phyloP scores from a whole-genome alignment of 2,888 invertebrate species.

The Micoletzkya japonica region DNA sequence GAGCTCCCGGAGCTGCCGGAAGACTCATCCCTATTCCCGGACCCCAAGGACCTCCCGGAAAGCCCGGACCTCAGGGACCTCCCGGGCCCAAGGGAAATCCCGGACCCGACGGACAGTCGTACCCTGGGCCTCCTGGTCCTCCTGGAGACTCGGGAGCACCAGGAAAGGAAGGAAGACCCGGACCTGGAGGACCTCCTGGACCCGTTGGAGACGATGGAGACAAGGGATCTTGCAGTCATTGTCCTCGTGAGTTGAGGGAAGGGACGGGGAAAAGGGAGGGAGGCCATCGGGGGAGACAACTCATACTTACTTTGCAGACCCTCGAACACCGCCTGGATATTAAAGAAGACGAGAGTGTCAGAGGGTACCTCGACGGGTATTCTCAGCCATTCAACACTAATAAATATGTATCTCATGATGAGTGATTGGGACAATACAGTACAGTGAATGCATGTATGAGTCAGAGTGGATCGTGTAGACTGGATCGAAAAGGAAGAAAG shows the following conservation, averaged over 20 bases:
- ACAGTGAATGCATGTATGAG: not conserved
- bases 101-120: slow-evolving; percentile 55
- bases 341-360: slow-evolving; percentile 32
- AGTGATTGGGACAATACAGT: slow-evolving; percentile 3
- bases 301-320: slow-evolving; percentile 40
- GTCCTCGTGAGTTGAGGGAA: slow-evolving; percentile 52
- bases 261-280: no score
- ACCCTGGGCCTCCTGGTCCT: slow-evolving; percentile 52
- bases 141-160: slow-evolving; percentile 54
- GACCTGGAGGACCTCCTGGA: slow-evolving; percentile 50
- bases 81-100: slow-evolving; percentile 53
- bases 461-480: slow-evolving; percentile 20
- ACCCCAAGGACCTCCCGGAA: slow-evolving; percentile 54
- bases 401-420: slow-evolving; percentile 14
- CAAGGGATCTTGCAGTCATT: slow-evolving; percentile 50
- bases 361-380: slow-evolving; percentile 17
- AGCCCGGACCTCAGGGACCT: slow-evolving; percentile 50
- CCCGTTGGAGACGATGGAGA: slow-evolving; percentile 53
- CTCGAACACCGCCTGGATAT: slow-evolving; percentile 55
- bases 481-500: slow-evolving; percentile 18
- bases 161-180: slow-evolving; percentile 50
- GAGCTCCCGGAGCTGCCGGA: slow-evolving; percentile 53
- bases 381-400: slow-evolving; percentile 19
- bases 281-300: no score
- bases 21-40: slow-evolving; percentile 55